Evolutionary conservation across 2,797 vertebrate species (phyloP).

Genomic region (Myripristis murdjan): DNA sequence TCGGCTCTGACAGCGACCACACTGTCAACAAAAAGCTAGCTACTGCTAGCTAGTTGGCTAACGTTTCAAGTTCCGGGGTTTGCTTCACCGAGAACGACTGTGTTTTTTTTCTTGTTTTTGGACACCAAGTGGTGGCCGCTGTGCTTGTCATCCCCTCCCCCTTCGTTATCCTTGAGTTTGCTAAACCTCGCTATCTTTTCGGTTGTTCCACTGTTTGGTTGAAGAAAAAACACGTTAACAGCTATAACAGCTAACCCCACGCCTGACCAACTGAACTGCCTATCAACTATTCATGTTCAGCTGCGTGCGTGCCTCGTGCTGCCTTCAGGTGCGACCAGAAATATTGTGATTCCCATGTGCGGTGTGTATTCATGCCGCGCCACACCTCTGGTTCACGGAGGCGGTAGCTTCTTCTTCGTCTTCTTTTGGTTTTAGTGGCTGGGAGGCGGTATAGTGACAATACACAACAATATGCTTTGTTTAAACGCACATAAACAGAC

Average conservation of each 20-base stretch:
- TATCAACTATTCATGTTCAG: no score
- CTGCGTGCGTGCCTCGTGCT: constrained; percentile 11
- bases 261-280: constrained; percentile 30
- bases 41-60: constrained; percentile 64
- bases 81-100: constrained; percentile 28
- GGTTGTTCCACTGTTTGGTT: constrained; percentile 10
- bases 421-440: no score
- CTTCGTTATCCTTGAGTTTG: neutral
- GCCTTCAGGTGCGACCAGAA: constrained; percentile 29
- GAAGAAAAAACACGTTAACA: constrained; percentile 34
- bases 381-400: no score
- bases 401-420: no score
- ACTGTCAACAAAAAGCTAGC: constrained; percentile 81
- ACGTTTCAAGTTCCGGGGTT: constrained; percentile 75
- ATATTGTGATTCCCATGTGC: neutral
- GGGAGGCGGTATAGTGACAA: no score
- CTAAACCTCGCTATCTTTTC: constrained; percentile 16
- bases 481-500: no score
- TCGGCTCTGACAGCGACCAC: constrained; percentile 70
- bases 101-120: constrained; percentile 23
- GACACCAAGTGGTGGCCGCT: constrained; percentile 30
- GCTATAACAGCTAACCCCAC: constrained; percentile 16
- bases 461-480: no score
- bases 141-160: constrained; percentile 50
- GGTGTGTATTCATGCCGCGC: no score